phyloP scores from a whole-genome alignment of 2,113 vertebrate genomes.

The Gambusia holbrooki region DNA sequence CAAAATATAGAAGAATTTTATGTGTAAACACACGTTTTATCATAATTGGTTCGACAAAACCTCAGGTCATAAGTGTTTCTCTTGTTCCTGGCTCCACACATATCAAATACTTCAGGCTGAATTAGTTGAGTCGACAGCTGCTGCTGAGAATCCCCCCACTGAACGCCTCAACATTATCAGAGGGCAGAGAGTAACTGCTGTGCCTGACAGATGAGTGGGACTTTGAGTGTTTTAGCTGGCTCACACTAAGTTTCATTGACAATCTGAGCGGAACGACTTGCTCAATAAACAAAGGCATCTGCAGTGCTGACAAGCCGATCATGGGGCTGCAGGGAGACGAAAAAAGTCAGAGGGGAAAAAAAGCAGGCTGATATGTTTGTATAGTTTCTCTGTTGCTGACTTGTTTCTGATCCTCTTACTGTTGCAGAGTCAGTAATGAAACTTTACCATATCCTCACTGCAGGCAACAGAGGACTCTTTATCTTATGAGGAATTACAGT shows the following conservation, averaged over 20 bases:
- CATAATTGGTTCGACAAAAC: slow-evolving; percentile 20
- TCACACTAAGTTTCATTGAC: slow-evolving; percentile 70
- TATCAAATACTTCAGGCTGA: slow-evolving; percentile 41
- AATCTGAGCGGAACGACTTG: slow-evolving; percentile 45
- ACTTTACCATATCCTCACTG: slow-evolving; percentile 28
- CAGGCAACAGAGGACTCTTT: slow-evolving; percentile 26
- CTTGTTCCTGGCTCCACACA: slow-evolving; percentile 5
- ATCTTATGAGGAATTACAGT: slow-evolving; percentile 15
- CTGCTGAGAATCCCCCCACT: slow-evolving; percentile 19
- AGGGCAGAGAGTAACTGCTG: slow-evolving; percentile 45
- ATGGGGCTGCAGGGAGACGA: slow-evolving; percentile 59
- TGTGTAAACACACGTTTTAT: background rate
- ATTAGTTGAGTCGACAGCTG: slow-evolving; percentile 29
- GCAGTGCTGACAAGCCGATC: slow-evolving; percentile 70
- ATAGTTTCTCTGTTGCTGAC: slow-evolving; percentile 40
- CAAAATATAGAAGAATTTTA: slow-evolving; percentile 22
- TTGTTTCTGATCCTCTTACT: slow-evolving; percentile 29
- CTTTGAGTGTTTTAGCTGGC: slow-evolving; percentile 45
- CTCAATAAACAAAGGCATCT: slow-evolving; percentile 58
- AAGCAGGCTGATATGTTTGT: slow-evolving; percentile 28
- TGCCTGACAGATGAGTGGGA: slow-evolving; percentile 58
- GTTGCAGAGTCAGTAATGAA: slow-evolving; percentile 39
- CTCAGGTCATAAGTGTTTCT: slow-evolving; percentile 11
- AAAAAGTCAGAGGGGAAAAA: slow-evolving; percentile 25
- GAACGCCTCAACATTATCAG: slow-evolving; percentile 48